phyloP scores from a whole-genome alignment of 1,140 invertebrate genomes.

The Calliopsis andreniformis region DNA sequence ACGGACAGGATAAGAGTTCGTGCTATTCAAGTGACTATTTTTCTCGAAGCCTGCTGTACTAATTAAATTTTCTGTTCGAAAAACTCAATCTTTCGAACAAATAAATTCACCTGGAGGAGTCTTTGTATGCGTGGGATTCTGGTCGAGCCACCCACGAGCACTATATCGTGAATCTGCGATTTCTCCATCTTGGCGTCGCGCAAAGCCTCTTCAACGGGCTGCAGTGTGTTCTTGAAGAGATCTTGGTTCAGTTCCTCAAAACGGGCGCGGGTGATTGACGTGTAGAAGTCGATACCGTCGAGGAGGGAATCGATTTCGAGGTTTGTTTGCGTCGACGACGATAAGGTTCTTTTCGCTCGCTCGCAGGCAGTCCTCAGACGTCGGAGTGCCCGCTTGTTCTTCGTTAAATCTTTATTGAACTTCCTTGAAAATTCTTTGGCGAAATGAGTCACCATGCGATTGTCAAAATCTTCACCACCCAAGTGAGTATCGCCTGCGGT shows the following conservation, averaged over 20 bases:
- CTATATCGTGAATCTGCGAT: slow-evolving; percentile 78
- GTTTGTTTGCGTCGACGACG: slow-evolving; percentile 87
- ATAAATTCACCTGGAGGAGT: slow-evolving; percentile 70
- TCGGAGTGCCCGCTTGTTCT: slow-evolving; percentile 85
- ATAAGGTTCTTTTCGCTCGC: slow-evolving; percentile 88
- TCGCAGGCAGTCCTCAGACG: slow-evolving; percentile 89
- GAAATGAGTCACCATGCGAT: slow-evolving; percentile 85
- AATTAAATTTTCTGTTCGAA: not conserved
- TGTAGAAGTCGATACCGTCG: slow-evolving; percentile 88
- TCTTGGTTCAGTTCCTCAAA: slow-evolving; percentile 87
- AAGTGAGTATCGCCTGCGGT: slow-evolving; percentile 28
- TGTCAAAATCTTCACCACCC: slow-evolving; percentile 80
- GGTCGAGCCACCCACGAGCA: slow-evolving; percentile 8
- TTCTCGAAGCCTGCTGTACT: slow-evolving; percentile 1
- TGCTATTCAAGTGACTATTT: not conserved
- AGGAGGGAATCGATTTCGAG: slow-evolving; percentile 88
- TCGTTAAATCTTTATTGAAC: slow-evolving; percentile 84
- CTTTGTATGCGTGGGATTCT: slow-evolving; percentile 83
- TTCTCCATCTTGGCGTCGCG: slow-evolving; percentile 86
- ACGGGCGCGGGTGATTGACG: slow-evolving; percentile 85
- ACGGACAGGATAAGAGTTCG: not conserved
- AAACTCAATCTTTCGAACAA: not conserved
- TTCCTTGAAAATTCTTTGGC: slow-evolving; percentile 86
- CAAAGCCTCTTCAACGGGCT: slow-evolving; percentile 85
- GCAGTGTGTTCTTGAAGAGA: slow-evolving; percentile 83